These are phyloP conservation scores for Ooceraea biroi DNA, from an alignment of 1,140 invertebrate species.

Conservation along the genomic window DNA sequence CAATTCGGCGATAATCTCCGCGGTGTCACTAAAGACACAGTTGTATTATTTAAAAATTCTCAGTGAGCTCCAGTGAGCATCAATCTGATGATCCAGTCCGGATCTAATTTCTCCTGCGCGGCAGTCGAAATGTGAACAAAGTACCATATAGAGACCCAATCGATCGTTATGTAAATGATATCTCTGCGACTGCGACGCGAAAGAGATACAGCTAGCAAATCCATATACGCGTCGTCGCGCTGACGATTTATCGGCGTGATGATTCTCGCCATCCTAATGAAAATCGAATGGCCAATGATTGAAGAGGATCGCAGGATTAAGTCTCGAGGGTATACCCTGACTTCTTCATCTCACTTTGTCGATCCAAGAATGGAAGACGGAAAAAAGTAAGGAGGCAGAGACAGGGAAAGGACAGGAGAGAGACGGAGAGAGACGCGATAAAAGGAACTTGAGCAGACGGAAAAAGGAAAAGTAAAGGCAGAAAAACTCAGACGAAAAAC, in stretches of 20 bases:
- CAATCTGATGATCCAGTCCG: neutral
- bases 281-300: constrained; percentile 42
- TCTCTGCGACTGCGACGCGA: neutral
- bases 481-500: neutral
- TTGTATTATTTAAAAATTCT: neutral
- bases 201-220: neutral
- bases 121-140: neutral
- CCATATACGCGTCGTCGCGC: neutral
- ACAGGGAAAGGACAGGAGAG: neutral
- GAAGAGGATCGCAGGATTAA: constrained; percentile 45
- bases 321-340: constrained; percentile 13
- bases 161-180: constrained; percentile 10
- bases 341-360: constrained; percentile 15
- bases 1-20: neutral
- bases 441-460: neutral
- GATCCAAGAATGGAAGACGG: neutral
- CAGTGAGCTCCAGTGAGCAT: neutral
- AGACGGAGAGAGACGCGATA: neutral
- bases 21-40: neutral
- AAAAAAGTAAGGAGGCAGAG: neutral
- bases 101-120: constrained; percentile 13
- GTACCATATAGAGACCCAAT: neutral
- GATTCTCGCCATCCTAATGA: neutral
- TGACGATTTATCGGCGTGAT: neutral
- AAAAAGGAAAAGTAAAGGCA: neutral